phyloP scores from a whole-genome alignment of 2,797 vertebrate genomes.

The Cynodonichthys magdalenae region DNA sequence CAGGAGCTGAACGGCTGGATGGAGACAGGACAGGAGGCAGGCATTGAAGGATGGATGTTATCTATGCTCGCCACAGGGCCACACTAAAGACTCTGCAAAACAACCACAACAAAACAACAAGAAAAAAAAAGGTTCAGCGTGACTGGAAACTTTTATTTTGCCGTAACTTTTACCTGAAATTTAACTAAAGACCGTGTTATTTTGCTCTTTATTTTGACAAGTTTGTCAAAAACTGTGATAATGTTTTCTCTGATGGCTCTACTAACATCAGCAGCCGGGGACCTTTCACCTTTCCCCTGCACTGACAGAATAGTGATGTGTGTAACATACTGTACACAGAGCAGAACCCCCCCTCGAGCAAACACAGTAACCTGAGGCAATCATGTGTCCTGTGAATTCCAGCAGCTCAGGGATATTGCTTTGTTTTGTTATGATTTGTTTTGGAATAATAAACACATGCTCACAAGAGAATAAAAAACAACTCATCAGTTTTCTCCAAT shows the following conservation, averaged over 20 bases:
- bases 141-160: neutral
- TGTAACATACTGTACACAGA: constrained; percentile 16
- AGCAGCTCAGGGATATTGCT: constrained; percentile 39
- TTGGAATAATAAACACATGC: constrained; percentile 32
- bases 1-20: constrained; percentile 36
- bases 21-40: constrained; percentile 32
- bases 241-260: constrained; percentile 65
- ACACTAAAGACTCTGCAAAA: constrained; percentile 11
- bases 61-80: constrained; percentile 38
- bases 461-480: constrained; percentile 14
- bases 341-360: constrained; percentile 25
- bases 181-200: neutral
- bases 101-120: neutral
- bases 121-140: neutral
- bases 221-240: constrained; percentile 13
- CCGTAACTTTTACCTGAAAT: neutral
- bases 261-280: constrained; percentile 57
- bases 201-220: no score
- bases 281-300: constrained; percentile 59
- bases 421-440: constrained; percentile 43
- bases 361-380: constrained; percentile 54
- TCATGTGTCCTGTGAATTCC: constrained; percentile 44
- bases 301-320: constrained; percentile 38
- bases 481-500: neutral
- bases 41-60: constrained; percentile 59